A percentile compares a stretch with the other conserved stretches of the same genome.
Evolutionary conservation across 2,113 vertebrate species (phyloP).

Genomic region (Brienomyrus brachyistius): DNA sequence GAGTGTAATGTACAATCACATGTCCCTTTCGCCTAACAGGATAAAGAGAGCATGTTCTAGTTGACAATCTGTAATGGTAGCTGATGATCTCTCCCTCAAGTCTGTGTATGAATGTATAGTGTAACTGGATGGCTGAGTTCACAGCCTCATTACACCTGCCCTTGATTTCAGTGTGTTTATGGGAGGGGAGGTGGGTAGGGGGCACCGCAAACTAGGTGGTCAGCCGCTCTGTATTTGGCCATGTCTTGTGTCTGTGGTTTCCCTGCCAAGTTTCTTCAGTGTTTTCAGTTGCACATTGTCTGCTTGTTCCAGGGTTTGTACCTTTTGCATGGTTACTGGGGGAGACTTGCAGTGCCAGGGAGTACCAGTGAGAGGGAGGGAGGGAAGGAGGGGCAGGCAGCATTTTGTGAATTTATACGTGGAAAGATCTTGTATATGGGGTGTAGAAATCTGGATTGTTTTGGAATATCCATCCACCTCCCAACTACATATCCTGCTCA

Average conservation of each 20-base stretch:
- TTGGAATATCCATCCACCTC: background rate
- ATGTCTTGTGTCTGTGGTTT: background rate
- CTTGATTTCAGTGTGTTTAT: background rate
- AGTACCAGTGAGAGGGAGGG: background rate
- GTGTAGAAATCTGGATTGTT: background rate
- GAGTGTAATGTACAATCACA: background rate
- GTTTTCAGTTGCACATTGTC: background rate
- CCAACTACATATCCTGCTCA: background rate
- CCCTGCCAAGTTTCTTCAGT: background rate
- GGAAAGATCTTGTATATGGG: background rate
- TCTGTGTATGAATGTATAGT: background rate
- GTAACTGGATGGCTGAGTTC: background rate
- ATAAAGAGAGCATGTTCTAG: background rate
- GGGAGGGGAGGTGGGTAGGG: background rate
- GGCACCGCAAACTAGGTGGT: background rate
- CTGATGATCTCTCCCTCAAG: background rate
- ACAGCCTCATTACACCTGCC: background rate
- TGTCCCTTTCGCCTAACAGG: background rate
- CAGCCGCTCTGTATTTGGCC: background rate
- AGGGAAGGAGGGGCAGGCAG: background rate
- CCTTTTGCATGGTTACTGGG: background rate
- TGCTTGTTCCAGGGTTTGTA: background rate
- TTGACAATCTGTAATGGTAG: background rate
- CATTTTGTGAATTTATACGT: background rate
- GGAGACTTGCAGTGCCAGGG: background rate